These are phyloP conservation scores for Aspidiotus rigidus DNA, from an alignment of 2,888 invertebrate species.

Conservation along the genomic window DNA sequence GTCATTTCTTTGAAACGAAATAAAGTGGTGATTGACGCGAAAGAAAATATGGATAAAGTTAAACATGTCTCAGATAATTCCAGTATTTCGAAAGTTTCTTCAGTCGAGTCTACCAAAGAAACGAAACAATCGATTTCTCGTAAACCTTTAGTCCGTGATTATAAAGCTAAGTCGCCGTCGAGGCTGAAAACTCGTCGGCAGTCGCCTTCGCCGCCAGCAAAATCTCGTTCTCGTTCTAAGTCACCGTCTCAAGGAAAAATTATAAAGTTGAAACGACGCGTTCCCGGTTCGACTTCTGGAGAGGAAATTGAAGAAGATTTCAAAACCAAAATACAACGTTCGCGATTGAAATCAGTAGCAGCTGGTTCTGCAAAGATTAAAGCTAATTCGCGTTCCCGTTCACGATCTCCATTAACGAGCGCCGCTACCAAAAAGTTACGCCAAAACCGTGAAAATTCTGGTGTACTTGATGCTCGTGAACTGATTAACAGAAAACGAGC, in stretches of 20 bases:
- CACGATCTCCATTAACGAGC: background rate
- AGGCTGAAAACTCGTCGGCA: background rate
- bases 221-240: background rate
- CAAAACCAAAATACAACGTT: background rate
- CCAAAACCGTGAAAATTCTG: background rate
- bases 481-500: slow-evolving; percentile 28
- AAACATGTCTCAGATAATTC: background rate
- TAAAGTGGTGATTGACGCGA: background rate
- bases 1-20: background rate
- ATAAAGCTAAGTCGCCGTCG: slow-evolving; percentile 15
- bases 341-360: background rate
- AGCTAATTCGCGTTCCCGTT: background rate
- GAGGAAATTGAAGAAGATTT: background rate
- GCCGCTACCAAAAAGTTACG: background rate
- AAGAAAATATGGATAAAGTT: background rate
- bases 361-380: background rate
- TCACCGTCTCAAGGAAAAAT: slow-evolving; percentile 2
- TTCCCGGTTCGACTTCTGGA: background rate
- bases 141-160: slow-evolving; percentile 6
- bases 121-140: background rate
- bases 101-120: background rate
- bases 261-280: background rate
- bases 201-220: background rate
- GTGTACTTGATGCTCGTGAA: slow-evolving; percentile 26
- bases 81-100: background rate